phyloP scores from a whole-genome alignment of 92 coral and sea anemone species.

The Epizoanthus rinbou region DNA sequence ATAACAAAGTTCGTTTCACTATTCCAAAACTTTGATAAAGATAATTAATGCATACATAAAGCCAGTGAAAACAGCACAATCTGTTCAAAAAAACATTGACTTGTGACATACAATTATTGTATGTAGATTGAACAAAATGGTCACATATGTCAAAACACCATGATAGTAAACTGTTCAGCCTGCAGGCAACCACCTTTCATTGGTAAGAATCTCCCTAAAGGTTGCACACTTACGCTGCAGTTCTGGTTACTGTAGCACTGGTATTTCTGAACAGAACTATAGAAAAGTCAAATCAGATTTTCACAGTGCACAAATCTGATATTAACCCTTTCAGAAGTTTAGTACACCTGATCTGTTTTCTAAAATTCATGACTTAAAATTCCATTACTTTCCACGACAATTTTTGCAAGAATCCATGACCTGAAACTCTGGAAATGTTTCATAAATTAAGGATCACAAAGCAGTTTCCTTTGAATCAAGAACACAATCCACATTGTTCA shows the following conservation, averaged over 20 bases:
- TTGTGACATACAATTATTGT: no score
- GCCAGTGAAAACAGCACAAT: no score
- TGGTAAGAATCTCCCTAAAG: constrained; percentile 14
- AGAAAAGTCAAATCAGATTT: constrained; percentile 65
- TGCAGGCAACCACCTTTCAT: constrained; percentile 8
- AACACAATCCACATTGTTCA: no score
- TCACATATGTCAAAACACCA: not conserved
- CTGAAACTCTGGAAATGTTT: no score
- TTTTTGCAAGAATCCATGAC: not conserved
- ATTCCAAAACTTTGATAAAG: not conserved
- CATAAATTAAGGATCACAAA: no score
- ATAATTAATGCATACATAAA: no score
- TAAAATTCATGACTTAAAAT: no score
- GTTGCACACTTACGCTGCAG: constrained; percentile 28
- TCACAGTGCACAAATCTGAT: constrained; percentile 50
- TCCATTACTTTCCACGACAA: no score
- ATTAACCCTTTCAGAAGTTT: not conserved
- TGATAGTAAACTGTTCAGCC: not conserved
- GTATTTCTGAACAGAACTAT: constrained; percentile 63
- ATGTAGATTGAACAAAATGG: not conserved
- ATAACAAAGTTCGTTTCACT: not conserved
- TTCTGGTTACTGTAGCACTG: constrained; percentile 50
- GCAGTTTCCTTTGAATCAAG: no score
- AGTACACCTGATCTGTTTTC: no score
- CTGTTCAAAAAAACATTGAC: no score